These are phyloP conservation scores for Cryptoprocta ferox DNA, from an alignment of 2,797 vertebrate genomes.

Conservation along the genomic window DNA sequence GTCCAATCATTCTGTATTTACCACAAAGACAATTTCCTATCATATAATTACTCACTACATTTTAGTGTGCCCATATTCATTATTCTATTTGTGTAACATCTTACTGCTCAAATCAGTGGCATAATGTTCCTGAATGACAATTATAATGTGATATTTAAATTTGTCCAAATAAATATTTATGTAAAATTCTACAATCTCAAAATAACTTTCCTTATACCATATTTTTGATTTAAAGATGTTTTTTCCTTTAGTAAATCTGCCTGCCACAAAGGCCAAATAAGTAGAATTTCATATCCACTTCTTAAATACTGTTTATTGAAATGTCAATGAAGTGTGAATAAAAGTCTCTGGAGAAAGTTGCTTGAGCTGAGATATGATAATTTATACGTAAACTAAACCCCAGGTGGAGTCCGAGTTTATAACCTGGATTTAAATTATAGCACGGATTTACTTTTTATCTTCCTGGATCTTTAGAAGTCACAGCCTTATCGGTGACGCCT, in stretches of 20 bases:
- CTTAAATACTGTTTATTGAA: conserved; percentile 63
- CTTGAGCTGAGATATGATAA: conserved; percentile 57
- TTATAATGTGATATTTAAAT: conserved; percentile 35
- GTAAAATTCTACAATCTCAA: not conserved
- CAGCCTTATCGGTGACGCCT: conserved; percentile 12
- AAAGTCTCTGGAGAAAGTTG: conserved; percentile 3
- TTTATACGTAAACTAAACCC: conserved; percentile 60
- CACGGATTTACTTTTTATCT: conserved; percentile 60
- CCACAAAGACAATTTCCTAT: not conserved
- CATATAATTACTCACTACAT: not conserved
- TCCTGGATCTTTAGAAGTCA: conserved; percentile 62
- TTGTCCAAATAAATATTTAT: conserved; percentile 16
- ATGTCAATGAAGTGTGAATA: conserved; percentile 44
- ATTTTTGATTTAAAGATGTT: not conserved
- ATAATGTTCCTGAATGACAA: conserved; percentile 33
- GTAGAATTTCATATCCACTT: conserved; percentile 22
- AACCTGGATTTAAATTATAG: conserved; percentile 70
- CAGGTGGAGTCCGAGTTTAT: conserved; percentile 59
- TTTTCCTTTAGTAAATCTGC: not conserved
- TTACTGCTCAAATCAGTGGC: not conserved
- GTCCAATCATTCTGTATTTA: not conserved
- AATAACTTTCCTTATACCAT: not conserved
- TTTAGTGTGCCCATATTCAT: not conserved
- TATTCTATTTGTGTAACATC: not conserved
- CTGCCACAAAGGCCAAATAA: not conserved